Conservation (phyloP, 2,888 invertebrate genomes). For the Brachynemurus nebulosus region DNA sequence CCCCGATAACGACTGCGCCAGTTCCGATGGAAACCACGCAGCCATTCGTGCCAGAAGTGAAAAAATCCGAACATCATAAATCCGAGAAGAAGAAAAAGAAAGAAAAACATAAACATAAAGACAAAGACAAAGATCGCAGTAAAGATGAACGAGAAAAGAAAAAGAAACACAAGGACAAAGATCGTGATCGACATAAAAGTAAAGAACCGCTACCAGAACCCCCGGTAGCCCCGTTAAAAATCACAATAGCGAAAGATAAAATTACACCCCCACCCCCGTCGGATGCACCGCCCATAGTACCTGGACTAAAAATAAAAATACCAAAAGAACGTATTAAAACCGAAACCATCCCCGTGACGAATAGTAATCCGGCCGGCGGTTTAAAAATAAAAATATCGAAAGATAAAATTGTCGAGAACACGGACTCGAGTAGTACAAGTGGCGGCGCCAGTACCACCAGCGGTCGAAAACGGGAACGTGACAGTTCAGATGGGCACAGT, state of each 20-base stretch:
- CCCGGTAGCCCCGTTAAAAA: slow-evolving; percentile 27
- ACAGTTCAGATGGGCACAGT: slow-evolving; percentile 26
- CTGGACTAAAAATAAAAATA: slow-evolving; percentile 66
- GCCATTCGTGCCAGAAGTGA: slow-evolving; percentile 26
- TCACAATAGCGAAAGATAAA: slow-evolving; percentile 47
- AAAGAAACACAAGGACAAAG: slow-evolving; percentile 63
- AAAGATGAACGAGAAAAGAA: slow-evolving; percentile 51
- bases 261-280: slow-evolving; percentile 27
- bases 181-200: slow-evolving; percentile 34
- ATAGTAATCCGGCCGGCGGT: slow-evolving; percentile 26
- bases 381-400: slow-evolving; percentile 72
- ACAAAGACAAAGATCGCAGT: slow-evolving; percentile 53
- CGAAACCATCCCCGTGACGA: slow-evolving; percentile 29
- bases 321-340: slow-evolving; percentile 58
- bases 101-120: slow-evolving; percentile 67
- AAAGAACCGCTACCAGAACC: slow-evolving; percentile 27
- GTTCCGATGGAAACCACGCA: slow-evolving; percentile 27
- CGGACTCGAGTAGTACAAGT: slow-evolving; percentile 18
- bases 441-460: slow-evolving; percentile 15
- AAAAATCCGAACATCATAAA: slow-evolving; percentile 26
- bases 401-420: slow-evolving; percentile 43
- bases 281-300: slow-evolving; percentile 24
- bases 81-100: slow-evolving; percentile 52
- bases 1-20: slow-evolving; percentile 27
- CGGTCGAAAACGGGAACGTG: slow-evolving; percentile 30